These are phyloP conservation scores for Resseliella maxima DNA, from an alignment of 2,888 invertebrate genomes.

Conservation along the genomic window DNA sequence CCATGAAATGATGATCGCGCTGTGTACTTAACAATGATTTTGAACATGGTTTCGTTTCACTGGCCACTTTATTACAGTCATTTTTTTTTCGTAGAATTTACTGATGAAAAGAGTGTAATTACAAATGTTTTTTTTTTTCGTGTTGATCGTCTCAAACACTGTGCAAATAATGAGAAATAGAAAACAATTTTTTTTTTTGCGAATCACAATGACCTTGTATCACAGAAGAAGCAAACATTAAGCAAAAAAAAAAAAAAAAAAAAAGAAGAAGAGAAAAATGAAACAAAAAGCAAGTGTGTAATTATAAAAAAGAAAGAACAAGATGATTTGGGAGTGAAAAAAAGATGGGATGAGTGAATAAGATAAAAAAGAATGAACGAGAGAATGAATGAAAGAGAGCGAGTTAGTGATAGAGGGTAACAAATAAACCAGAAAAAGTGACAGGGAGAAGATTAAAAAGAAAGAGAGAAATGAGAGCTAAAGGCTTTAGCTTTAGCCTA, in stretches of 20 bases:
- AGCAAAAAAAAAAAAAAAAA: not conserved
- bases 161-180: not conserved
- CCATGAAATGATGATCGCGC: not conserved
- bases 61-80: not conserved
- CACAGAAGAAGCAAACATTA: not conserved
- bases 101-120: not conserved
- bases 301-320: not conserved
- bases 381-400: not conserved
- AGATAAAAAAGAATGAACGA: too few relatives aligned
- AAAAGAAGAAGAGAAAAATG: not conserved
- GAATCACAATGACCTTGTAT: conserved; percentile 22
- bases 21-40: not conserved
- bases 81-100: not conserved
- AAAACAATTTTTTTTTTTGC: too few relatives aligned
- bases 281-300: not conserved
- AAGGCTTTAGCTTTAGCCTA: too few relatives aligned
- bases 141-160: not conserved
- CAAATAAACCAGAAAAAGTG: too few relatives aligned
- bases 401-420: not conserved
- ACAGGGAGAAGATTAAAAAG: too few relatives aligned
- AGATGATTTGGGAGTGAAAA: too few relatives aligned
- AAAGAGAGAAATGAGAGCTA: too few relatives aligned
- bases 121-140: not conserved
- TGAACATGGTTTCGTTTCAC: not conserved
- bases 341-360: too few relatives aligned